Evolutionary conservation across 1,140 invertebrate genomes (phyloP), one percentile per base, ranked within the genome.

Genomic region (Drosophila aff.): DNA sequence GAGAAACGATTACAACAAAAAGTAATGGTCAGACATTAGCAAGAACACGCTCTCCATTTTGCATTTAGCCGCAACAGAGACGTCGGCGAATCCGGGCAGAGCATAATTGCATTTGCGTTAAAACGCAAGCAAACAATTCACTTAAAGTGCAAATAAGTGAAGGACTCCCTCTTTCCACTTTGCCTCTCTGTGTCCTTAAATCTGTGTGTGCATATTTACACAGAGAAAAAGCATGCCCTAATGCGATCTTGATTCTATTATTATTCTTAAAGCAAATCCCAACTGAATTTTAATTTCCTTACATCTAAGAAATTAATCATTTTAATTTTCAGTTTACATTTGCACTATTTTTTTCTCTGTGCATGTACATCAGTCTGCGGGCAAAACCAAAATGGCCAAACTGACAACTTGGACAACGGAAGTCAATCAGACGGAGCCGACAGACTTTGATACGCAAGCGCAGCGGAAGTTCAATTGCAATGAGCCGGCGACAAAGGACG

Each of bases 111-210:
- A 91, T 89, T 91, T 89, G 89, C 84, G 85, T 90, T 90, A 79
- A 90, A 85, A 90, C 85, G 85, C 85, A 90, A 90, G 85, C 85
- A 90, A 90, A 90, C 85, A 90, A 90, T 90, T 90, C 85, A 90
- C 85, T 90, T 90, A 90, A 82, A 90, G 81, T 90, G 81, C 80
- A 90, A 90, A 90, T 90, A 90, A 90, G 86, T 90, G 65, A 57
- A 69, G 84, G 66, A 75, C 49, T 59, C 47, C 58, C 28, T 40
- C 28, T 11, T 9, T 26, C 23, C 9, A 1, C 21, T 2, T 26
- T 41, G 23, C 38, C 59, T 50, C 53, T 16, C 52, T 38, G 33
- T n/a, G 53, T 40, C 31, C 23, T 52, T 26, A 62, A 40, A 31
- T 47, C 52, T 31, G 58, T 16, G 47, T 55, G 26, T 71, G 13